These are phyloP conservation scores for Eremophila alpestris DNA, from an alignment of 2,797 vertebrate species.

Conservation along the genomic window DNA sequence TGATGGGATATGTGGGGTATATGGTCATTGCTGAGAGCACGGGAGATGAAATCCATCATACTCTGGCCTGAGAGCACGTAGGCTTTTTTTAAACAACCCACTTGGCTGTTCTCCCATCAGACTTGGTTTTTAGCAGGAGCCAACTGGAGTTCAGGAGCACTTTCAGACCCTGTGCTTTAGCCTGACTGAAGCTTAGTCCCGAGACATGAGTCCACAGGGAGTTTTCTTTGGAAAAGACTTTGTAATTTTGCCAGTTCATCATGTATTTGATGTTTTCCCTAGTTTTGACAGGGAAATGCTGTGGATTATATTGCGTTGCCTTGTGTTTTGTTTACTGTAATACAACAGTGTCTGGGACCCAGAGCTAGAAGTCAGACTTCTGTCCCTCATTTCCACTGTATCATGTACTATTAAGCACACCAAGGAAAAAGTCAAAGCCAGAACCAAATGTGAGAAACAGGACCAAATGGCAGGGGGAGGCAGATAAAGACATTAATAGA, in stretches of 20 bases:
- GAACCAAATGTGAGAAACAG: background rate
- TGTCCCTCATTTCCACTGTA: background rate
- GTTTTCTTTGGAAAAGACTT: background rate
- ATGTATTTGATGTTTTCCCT: background rate
- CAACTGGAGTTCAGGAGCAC: conserved; percentile 3
- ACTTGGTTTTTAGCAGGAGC: background rate
- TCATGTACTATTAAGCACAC: background rate
- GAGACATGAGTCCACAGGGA: background rate
- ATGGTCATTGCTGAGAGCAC: background rate
- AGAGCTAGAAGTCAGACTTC: background rate
- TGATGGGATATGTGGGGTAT: background rate
- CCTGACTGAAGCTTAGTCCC: background rate
- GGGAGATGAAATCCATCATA: background rate
- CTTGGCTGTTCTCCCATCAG: background rate
- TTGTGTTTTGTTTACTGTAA: background rate
- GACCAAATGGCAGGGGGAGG: background rate
- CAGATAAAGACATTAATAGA: background rate
- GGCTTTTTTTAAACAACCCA: background rate
- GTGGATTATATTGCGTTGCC: background rate
- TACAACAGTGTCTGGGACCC: background rate
- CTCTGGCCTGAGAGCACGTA: background rate
- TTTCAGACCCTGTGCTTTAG: background rate
- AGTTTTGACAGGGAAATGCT: background rate
- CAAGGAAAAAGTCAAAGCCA: background rate
- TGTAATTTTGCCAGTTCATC: background rate